Conservation (phyloP, 2,797 vertebrate genomes). For the Dendrocincla tyrannina region DNA sequence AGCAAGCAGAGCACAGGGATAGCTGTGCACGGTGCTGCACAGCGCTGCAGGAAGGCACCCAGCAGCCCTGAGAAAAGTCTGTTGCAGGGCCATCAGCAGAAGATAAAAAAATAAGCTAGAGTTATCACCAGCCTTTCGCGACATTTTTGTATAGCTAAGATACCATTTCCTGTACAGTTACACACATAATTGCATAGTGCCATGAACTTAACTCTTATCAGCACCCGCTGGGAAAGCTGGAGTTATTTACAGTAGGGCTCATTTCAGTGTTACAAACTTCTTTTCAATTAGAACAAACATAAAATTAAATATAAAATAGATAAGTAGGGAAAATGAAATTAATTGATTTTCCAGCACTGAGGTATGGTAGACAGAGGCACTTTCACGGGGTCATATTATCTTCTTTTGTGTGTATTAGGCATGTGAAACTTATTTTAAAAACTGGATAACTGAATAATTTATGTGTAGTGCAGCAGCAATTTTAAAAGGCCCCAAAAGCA, state of each 20-base stretch:
- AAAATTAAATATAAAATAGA: conserved; percentile 48
- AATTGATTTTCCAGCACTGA: not conserved
- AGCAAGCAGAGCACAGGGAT: not conserved
- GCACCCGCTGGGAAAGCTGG: not conserved
- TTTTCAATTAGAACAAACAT: conserved; percentile 50
- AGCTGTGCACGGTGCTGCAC: rapidly evolving
- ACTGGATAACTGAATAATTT: not conserved
- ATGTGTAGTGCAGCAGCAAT: not conserved
- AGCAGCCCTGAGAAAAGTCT: not conserved
- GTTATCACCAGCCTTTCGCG: conserved; percentile 15
- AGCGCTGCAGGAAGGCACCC: not conserved
- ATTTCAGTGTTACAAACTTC: not conserved
- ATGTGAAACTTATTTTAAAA: not conserved
- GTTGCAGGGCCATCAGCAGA: not conserved
- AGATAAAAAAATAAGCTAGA: not conserved
- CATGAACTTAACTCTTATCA: conserved; percentile 43
- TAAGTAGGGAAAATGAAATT: conserved; percentile 18
- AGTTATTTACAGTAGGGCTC: conserved; percentile 20
- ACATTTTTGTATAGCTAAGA: conserved; percentile 21
- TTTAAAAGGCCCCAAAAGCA: not conserved
- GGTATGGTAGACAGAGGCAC: not conserved
- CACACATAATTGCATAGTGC: conserved; percentile 9
- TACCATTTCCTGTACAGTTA: conserved; percentile 30
- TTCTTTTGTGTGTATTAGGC: not conserved
- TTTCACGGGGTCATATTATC: not conserved